Evolutionary conservation across 1,140 invertebrate species (phyloP), one percentile per base, ranked within the genome.

Genomic region (Hyphantria cunea): DNA sequence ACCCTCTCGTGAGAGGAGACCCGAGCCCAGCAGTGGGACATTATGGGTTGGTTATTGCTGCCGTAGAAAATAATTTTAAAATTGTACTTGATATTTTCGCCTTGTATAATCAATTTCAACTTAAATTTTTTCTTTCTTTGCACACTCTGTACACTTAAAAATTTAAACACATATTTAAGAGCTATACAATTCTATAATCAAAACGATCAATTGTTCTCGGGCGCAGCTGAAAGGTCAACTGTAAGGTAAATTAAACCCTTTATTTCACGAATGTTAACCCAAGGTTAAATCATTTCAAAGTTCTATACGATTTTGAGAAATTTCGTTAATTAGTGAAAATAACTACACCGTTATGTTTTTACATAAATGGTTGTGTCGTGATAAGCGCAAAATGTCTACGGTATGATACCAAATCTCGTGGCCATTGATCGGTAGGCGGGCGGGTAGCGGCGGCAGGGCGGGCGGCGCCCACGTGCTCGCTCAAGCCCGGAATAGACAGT

Each of bases 401-500:
- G 59, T 52, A 52, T 84, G 83, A 78, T 85, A 78, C 86, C 84
- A 77, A 70, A 82, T 89, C 80, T 80, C 79, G 71, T 75, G 67
- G 69, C 78, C 81, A 86, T 86, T 86, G 82, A 86, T 82, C 84
- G 81, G 76, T 71, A 75, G 78, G 79, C 77, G 76, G 81, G 81
- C 74, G 74, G 39, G 74, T 68, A 64, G 72, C 74, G 80, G 82
- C 74, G 74, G 78, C 58, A 49, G 59, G 66, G 66, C 56, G 74
- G 70, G 69, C 69, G 72, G 64, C 67, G 76, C 82, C 87, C 87
- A 89, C 86, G 86, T 89, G 85, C 69, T 79, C 76, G 74, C 76
- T 82, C 80, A 66, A 49, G 73, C 84, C 79, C 64, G 82, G 85
- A 89, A 89, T 89, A 89, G 84, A 68, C 82, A 89, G 86, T 89